Evolutionary conservation across 2,113 vertebrate genomes (phyloP), one percentile per base, ranked within the genome.

Genomic region (Castor canadensis): DNA sequence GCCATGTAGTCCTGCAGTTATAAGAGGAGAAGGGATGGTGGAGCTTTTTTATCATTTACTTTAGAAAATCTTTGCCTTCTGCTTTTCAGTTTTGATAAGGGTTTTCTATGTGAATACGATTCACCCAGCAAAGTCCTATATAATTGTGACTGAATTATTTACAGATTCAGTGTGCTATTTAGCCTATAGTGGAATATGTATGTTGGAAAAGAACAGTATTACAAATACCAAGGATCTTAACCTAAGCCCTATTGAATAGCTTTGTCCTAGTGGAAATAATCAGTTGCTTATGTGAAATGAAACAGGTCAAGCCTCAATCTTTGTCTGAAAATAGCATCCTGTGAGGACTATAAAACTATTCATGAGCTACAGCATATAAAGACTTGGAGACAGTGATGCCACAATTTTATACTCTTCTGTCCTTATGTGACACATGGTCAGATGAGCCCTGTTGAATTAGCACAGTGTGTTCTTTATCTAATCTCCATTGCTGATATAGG

Each of bases 291-390:
- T 64, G 60, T 92, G 80, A 96, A 84, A 54, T 91, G 35, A 95
- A 92, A 47, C 73, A 91, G 77, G 72, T 95, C 84, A 95, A 64
- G 76, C 82, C 62, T 96, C 56, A 85, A 82, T 92, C 72, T 91
- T 93, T 90, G 84, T 83, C 45, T 91, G 87, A 94, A 67, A 91
- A 80, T 76, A 92, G 82, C 75, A 87, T 56, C 52, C 45, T 95
- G 13, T 94, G 75, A 96, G 60, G 84, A 88, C 90, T 47, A 60
- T 94, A 92, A 93, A 95, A 92, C 87, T 97, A 16, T 89, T 84
- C 49, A 95, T 96, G 81, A 94, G 72, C 72, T 73, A 43, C 20
- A 81, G 60, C 58, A 64, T 93, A 47, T 45, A 72, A 96, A 84
- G 80, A 62, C 54, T 72, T 47, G 11, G 79, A 60, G 79, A 80